Base-by-base conservation (phyloP, 2,888 invertebrate genomes). In the Parnassius glacialis region DNA sequence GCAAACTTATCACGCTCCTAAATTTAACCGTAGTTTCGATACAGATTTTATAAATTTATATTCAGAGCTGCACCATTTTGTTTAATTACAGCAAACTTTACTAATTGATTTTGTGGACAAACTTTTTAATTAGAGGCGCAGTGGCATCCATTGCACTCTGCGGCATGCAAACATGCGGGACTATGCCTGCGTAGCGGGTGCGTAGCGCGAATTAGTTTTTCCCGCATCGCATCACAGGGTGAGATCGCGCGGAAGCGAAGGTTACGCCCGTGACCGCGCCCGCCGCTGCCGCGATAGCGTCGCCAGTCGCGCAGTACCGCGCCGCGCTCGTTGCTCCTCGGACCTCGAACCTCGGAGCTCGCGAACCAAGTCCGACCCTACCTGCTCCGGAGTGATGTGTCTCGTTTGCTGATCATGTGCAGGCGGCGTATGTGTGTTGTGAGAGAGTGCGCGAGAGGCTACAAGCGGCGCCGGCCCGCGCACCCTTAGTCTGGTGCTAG, bases 231-330 rank as follows among this genome's bases (percentile, higher is more conserved):
- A 83, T 81, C 84, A 83, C 78, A 79, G 89, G 87, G 87, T 85
- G 84, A 85, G 84, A 84, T 81, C 84, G 84, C 77, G 70, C 83
- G 83, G 81, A 79, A 81, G 75, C 83, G 85, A 90, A 90, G 90
- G 89, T 90, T 89, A 87, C 84, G 90, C 88, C 90, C 89, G 84
- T 89, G 89, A 89, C 90, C 90, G 87, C 85, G 79, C 81, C 81
- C 83, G 81, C 81, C 76, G 80, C 78, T 81, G 80, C 76, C 82
- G 79, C 75, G 78, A 76, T 74, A 68, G 73, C 76, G 72, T 71
- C 76, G 79, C 76, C 70, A 81, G 81, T 81, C 69, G 68, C 72
- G 81, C 86, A 88, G 88, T 89, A 80, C 76, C 84, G 86, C 81
- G 83, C 82, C 83, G 83, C 78, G 78, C 87, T 86, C 80, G 81